These are phyloP conservation scores for Delphinapterus leucas DNA, from an alignment of 2,113 vertebrate genomes.

Conservation along the genomic window DNA sequence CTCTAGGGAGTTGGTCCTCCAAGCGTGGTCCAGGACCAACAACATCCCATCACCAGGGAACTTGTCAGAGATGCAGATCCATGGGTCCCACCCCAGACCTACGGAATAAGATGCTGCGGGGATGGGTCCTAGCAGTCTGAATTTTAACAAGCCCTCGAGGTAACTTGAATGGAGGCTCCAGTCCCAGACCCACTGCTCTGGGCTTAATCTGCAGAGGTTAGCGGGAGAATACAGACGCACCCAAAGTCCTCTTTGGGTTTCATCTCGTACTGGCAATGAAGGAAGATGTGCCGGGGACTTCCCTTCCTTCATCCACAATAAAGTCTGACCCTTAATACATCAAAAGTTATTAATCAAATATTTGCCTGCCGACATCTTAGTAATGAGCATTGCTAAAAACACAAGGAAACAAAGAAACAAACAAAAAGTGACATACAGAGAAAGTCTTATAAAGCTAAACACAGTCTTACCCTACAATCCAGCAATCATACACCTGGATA, in stretches of 20 bases:
- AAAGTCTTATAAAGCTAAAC: neutral
- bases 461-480: neutral
- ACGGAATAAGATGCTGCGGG: neutral
- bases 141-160: neutral
- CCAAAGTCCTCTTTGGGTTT: too few species aligned
- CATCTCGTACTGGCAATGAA: too few species aligned
- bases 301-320: neutral
- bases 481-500: rapidly evolving
- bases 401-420: neutral
- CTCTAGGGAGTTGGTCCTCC: neutral
- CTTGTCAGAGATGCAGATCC: neutral
- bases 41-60: too few species aligned
- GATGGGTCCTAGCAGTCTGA: neutral
- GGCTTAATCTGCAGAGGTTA: neutral
- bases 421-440: neutral
- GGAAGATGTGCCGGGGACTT: too few species aligned
- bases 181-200: neutral
- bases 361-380: neutral
- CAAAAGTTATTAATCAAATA: neutral
- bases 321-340: neutral
- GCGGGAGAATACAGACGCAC: neutral
- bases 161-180: neutral
- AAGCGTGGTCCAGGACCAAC: neutral
- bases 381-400: neutral
- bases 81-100: too few species aligned